These are phyloP conservation scores for Melikaiella ostensackeni DNA, from an alignment of 2,888 invertebrate species.

Conservation along the genomic window DNA sequence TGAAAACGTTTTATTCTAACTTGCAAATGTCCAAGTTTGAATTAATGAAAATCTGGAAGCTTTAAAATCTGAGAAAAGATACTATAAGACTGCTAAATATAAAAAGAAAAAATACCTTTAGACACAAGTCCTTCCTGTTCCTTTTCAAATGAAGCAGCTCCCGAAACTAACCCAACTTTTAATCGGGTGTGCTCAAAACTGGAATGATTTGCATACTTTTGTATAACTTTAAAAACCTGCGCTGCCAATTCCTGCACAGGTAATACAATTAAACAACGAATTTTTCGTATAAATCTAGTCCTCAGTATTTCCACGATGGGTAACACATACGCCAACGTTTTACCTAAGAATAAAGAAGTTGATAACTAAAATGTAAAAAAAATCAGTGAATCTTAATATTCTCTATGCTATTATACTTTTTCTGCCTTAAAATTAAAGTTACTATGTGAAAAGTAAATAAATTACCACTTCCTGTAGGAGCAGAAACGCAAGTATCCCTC, in stretches of 20 bases:
- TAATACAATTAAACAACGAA: slow-evolving; percentile 92
- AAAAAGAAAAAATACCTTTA: slow-evolving; percentile 53
- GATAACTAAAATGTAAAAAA: slow-evolving; percentile 5
- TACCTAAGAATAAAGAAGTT: slow-evolving; percentile 74
- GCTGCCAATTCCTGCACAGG: slow-evolving; percentile 95
- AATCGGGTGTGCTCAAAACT: slow-evolving; percentile 80
- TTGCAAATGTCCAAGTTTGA: too few species aligned
- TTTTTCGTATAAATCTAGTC: slow-evolving; percentile 81
- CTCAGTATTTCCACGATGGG: slow-evolving; percentile 88
- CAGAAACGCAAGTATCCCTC: slow-evolving; percentile 95
- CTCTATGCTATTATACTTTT: background rate
- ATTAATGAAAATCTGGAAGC: too few species aligned
- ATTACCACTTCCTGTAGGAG: slow-evolving; percentile 96
- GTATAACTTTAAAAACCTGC: slow-evolving; percentile 92
- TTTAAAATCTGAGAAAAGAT: too few species aligned
- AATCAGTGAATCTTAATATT: background rate
- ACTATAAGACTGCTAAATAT: background rate
- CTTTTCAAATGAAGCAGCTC: slow-evolving; percentile 82
- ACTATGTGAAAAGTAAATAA: background rate
- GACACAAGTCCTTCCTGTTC: slow-evolving; percentile 81
- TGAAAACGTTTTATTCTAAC: too few species aligned
- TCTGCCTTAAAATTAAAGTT: background rate
- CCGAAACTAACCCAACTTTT: slow-evolving; percentile 84
- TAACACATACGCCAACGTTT: slow-evolving; percentile 95
- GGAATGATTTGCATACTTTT: slow-evolving; percentile 80